phyloP scores from a whole-genome alignment of 2,888 invertebrate species.

The Drosophila subquinaria region DNA sequence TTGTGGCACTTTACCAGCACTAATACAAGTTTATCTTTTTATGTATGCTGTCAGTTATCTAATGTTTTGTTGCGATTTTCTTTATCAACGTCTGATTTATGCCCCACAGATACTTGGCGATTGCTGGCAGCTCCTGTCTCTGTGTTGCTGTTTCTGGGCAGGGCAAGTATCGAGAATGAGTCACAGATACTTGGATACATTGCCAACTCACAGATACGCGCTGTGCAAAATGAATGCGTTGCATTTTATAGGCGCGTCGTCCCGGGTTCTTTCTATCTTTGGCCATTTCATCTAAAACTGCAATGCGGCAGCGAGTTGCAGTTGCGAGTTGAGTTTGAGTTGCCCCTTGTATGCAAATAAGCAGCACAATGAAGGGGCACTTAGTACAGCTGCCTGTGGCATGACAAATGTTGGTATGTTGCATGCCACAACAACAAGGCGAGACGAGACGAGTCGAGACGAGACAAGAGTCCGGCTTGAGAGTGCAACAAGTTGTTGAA shows the following conservation, averaged over 20 bases:
- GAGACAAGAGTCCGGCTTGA: neutral
- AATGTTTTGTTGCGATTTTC: slow-evolving; percentile 28
- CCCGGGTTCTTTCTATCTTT: slow-evolving; percentile 48
- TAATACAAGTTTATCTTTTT: slow-evolving; percentile 51
- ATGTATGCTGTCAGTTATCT: slow-evolving; percentile 26
- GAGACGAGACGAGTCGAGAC: neutral
- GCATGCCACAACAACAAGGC: slow-evolving; percentile 6
- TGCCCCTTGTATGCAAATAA: slow-evolving; percentile 48
- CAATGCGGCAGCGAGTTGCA: slow-evolving; percentile 54
- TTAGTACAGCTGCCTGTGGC: slow-evolving; percentile 32
- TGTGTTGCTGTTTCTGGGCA: neutral
- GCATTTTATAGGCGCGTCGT: slow-evolving; percentile 47
- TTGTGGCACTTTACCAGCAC: slow-evolving; percentile 53
- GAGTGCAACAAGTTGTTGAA: slow-evolving; percentile 65
- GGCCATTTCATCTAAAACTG: slow-evolving; percentile 70
- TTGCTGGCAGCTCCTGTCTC: slow-evolving; percentile 14
- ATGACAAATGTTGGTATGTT: slow-evolving; percentile 45
- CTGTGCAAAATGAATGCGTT: slow-evolving; percentile 43
- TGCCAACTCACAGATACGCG: slow-evolving; percentile 28
- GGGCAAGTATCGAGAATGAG: slow-evolving; percentile 38
- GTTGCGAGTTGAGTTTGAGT: neutral
- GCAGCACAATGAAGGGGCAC: slow-evolving; percentile 45
- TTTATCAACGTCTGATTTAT: slow-evolving; percentile 31
- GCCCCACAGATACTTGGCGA: slow-evolving; percentile 1
- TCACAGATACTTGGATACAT: slow-evolving; percentile 33